Percentiles rank a stretch among this genome's conserved stretches.
Evolutionary conservation across 2,113 vertebrate genomes (phyloP).

Genomic region (Chloebia gouldiae): DNA sequence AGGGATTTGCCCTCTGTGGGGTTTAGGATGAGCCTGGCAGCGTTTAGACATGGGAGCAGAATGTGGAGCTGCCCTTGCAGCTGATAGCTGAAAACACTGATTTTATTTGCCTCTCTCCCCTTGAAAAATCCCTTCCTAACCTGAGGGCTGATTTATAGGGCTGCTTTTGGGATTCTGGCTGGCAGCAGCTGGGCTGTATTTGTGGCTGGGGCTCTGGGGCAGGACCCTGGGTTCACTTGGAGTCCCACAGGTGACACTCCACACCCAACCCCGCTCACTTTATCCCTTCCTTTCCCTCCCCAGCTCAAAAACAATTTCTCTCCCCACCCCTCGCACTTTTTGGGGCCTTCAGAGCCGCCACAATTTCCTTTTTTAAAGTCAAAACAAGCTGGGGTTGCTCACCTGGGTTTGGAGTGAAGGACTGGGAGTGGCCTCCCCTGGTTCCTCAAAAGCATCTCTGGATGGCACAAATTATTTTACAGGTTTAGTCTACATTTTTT

Average conservation of each 20-base stretch:
- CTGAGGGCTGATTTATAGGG: not conserved
- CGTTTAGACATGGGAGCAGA: not conserved
- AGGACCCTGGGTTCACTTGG: not conserved
- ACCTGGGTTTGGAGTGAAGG: too few species aligned
- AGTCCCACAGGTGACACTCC: not conserved
- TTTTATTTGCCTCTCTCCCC: not conserved
- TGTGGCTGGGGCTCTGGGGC: not conserved
- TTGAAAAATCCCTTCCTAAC: not conserved
- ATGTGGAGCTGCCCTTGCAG: not conserved
- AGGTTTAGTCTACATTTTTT: not conserved
- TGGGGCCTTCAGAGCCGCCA: not conserved
- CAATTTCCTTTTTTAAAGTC: not conserved
- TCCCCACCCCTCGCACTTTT: not conserved
- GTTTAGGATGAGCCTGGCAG: not conserved
- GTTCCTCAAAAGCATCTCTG: not conserved
- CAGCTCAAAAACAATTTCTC: not conserved
- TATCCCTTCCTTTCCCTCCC: not conserved
- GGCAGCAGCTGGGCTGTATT: not conserved
- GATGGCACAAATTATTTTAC: not conserved
- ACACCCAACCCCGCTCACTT: rapidly evolving
- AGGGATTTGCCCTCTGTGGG: not conserved
- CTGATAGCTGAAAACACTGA: not conserved
- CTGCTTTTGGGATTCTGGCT: not conserved
- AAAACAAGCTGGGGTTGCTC: rapidly evolving
- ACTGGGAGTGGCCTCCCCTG: not conserved